Conservation (phyloP, 2,797 vertebrate species). For the Sebastiscus tertius region DNA sequence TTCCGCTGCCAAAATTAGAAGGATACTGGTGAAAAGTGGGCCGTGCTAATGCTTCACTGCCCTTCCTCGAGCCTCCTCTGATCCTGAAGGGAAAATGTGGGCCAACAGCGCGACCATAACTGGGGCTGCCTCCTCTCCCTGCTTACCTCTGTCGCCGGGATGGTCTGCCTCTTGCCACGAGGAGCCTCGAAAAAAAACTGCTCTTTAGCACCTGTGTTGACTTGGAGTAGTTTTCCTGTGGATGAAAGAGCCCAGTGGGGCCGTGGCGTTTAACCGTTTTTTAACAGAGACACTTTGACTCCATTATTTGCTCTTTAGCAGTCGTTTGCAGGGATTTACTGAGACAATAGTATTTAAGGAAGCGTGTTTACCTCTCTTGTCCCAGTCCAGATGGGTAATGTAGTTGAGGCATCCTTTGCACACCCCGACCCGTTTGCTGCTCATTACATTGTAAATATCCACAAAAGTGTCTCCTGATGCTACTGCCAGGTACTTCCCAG, state of each 20-base stretch:
- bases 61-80: conserved; percentile 60
- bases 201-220: conserved; percentile 97
- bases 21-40: conserved; percentile 76
- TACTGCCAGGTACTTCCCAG: conserved; percentile 96
- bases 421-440: conserved; percentile 95
- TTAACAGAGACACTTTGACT: conserved; percentile 4
- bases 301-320: background rate
- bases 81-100: conserved; percentile 58
- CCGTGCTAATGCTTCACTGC: conserved; percentile 76
- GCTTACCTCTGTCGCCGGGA: conserved; percentile 92
- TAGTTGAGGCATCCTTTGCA: conserved; percentile 96
- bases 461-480: conserved; percentile 96
- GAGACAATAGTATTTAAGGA: background rate
- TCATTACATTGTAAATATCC: conserved; percentile 98
- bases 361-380: conserved; percentile 87
- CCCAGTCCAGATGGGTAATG: conserved; percentile 98
- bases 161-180: conserved; percentile 94
- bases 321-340: background rate
- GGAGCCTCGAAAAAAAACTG: conserved; percentile 98
- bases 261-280: background rate
- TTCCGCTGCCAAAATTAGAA: conserved; percentile 74
- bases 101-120: conserved; percentile 36
- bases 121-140: conserved; percentile 7
- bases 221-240: conserved; percentile 96
- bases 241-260: conserved; percentile 55